Conservation (phyloP, 2,888 invertebrate species). For the Pterobdella sp. region DNA sequence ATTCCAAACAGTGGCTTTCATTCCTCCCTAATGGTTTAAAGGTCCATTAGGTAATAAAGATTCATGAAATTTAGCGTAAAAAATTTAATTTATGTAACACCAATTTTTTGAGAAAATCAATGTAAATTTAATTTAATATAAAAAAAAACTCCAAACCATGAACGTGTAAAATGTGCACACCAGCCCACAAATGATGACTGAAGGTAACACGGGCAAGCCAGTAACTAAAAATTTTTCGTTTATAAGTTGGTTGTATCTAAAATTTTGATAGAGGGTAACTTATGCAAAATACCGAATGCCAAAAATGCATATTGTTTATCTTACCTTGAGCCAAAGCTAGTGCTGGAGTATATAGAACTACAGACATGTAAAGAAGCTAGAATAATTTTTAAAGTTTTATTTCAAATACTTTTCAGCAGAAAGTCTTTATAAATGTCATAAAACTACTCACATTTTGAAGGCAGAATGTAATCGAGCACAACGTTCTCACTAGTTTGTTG, state of each 20-base stretch:
- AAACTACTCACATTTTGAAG: constrained; percentile 32
- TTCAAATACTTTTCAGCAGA: too few species aligned
- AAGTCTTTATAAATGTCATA: too few species aligned
- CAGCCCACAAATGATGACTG: constrained; percentile 19
- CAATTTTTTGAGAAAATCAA: not conserved
- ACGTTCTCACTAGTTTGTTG: constrained; percentile 35
- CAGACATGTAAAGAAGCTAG: constrained; percentile 57
- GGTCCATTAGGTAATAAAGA: not conserved
- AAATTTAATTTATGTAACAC: not conserved
- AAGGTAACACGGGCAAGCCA: not conserved
- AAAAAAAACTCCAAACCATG: too few species aligned
- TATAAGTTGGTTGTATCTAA: too few species aligned
- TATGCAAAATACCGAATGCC: not conserved
- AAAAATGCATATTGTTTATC: too few species aligned
- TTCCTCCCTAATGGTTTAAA: constrained; percentile 3
- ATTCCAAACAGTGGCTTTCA: constrained; percentile 16
- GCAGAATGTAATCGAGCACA: constrained; percentile 36
- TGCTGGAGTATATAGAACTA: constrained; percentile 79
- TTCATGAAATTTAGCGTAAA: too few species aligned
- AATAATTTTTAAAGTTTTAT: too few species aligned
- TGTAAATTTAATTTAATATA: not conserved
- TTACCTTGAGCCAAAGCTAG: constrained; percentile 62
- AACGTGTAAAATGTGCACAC: constrained; percentile 27
- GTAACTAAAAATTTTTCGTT: too few species aligned
- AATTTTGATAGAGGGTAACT: not conserved